Evolutionary conservation across 2,113 vertebrate genomes (phyloP).

Genomic region (Tachuris rubrigastra): DNA sequence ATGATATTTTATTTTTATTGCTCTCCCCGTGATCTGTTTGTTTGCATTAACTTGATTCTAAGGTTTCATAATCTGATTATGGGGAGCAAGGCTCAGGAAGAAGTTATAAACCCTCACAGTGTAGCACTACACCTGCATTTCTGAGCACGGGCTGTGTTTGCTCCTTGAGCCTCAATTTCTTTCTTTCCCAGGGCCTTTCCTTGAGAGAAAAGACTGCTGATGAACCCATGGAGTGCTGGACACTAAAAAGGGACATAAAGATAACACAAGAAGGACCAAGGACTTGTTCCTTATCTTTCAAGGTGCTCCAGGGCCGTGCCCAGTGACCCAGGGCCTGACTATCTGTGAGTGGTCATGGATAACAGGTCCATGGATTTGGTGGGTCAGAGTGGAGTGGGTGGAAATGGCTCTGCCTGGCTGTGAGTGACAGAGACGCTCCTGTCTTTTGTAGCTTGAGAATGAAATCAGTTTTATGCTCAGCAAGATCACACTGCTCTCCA

Average conservation of each 20-base stretch:
- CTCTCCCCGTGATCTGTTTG: constrained; percentile 53
- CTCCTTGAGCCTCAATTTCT: background rate
- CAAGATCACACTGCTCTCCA: background rate
- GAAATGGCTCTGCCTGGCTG: background rate
- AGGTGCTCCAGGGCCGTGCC: rapidly evolving
- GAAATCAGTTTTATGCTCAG: background rate
- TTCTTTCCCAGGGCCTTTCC: background rate
- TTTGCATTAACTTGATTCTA: constrained; percentile 51
- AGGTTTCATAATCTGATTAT: constrained; percentile 59
- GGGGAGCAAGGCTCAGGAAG: background rate
- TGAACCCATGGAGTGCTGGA: background rate
- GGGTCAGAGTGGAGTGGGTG: background rate
- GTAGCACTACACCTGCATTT: background rate
- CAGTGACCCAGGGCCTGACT: background rate
- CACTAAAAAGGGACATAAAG: background rate
- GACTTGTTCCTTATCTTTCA: background rate
- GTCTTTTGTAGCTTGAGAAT: background rate
- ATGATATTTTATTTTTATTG: constrained; percentile 67
- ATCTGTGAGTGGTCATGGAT: too few relatives aligned
- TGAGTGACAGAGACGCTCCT: background rate
- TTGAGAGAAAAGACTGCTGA: background rate
- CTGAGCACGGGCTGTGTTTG: background rate
- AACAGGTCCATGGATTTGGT: rapidly evolving
- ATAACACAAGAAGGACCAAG: background rate
- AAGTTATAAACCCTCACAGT: background rate